Percentiles rank a stretch among this genome's conserved stretches.
Evolutionary conservation across 2,113 vertebrate species (phyloP).

Genomic region (Vulpes ferrilata): DNA sequence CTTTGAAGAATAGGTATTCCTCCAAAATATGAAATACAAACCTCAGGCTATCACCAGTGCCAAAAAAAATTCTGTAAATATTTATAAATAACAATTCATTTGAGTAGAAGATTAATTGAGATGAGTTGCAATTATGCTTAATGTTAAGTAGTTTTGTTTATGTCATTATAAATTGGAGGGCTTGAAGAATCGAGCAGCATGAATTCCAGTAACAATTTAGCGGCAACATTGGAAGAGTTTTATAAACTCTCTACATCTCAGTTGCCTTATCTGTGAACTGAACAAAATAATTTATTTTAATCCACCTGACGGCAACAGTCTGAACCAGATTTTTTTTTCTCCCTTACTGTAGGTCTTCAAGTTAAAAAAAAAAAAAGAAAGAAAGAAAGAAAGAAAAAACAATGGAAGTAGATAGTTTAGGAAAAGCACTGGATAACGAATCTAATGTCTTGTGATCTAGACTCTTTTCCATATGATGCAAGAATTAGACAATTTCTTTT

Average conservation of each 20-base stretch:
- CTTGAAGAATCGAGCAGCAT: slow-evolving; percentile 63
- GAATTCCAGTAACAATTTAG: slow-evolving; percentile 63
- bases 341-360: background rate
- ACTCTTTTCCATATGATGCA: background rate
- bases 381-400: background rate
- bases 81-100: slow-evolving; percentile 79
- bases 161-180: slow-evolving; percentile 68
- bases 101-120: slow-evolving; percentile 76
- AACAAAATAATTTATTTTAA: slow-evolving; percentile 45
- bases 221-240: slow-evolving; percentile 29
- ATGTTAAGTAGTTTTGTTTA: slow-evolving; percentile 79
- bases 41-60: slow-evolving; percentile 56
- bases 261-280: slow-evolving; percentile 31
- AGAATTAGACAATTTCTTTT: background rate
- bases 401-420: background rate
- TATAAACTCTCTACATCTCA: slow-evolving; percentile 35
- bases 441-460: background rate
- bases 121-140: slow-evolving; percentile 77
- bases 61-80: slow-evolving; percentile 72
- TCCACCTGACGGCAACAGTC: background rate
- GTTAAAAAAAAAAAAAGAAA: background rate
- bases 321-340: background rate
- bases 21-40: slow-evolving; percentile 75
- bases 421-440: background rate
- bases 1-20: slow-evolving; percentile 72